Percentiles rank a stretch among this genome's conserved stretches.
Conservation (phyloP, 2,113 vertebrate species). For the Meles meles region DNA sequence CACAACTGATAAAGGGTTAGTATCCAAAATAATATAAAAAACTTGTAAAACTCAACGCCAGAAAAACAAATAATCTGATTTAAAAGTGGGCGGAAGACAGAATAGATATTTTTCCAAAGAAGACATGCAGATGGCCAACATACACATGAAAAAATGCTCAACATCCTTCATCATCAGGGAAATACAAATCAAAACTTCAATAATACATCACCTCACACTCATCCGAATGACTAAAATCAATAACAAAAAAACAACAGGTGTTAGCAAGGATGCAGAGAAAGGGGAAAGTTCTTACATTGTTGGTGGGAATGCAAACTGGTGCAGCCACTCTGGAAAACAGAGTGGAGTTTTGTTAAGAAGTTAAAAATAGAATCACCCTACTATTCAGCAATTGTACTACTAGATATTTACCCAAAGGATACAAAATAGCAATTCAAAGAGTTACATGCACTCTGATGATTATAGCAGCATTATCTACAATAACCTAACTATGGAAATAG, state of each 20-base stretch:
- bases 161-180: not conserved
- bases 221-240: not conserved
- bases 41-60: not conserved
- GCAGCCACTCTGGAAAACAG: not conserved
- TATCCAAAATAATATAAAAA: not conserved
- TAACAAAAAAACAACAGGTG: not conserved
- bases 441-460: not conserved
- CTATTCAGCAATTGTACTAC: not conserved
- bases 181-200: not conserved
- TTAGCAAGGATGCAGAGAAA: not conserved
- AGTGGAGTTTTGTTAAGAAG: not conserved
- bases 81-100: not conserved
- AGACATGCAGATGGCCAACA: not conserved
- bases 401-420: not conserved
- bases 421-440: not conserved
- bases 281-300: not conserved
- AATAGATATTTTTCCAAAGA: not conserved
- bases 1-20: not conserved
- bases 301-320: not conserved
- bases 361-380: not conserved
- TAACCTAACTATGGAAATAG: not conserved
- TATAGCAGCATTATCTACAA: not conserved
- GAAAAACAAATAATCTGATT: not conserved
- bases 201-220: not conserved
- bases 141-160: not conserved